Evolutionary conservation across 2,113 vertebrate species (phyloP).

Genomic region (Odontophorus gujanensis): DNA sequence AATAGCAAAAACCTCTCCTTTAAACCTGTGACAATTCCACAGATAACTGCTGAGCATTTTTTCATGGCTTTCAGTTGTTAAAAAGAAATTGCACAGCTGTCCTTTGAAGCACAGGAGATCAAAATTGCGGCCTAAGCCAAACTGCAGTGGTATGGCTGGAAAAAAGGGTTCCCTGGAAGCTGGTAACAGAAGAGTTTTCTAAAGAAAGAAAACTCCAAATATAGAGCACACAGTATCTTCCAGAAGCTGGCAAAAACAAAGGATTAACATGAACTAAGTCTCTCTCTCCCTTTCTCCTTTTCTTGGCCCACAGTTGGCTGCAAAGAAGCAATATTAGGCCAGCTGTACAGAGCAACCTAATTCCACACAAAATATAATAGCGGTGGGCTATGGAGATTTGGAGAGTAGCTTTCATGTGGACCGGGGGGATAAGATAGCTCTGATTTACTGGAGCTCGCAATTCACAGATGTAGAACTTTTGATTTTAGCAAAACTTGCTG

Average conservation of each 20-base stretch:
- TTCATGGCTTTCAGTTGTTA: background rate
- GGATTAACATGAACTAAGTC: conserved; percentile 10
- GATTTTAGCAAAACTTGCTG: background rate
- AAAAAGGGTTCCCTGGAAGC: background rate
- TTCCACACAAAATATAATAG: background rate
- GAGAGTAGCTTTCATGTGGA: background rate
- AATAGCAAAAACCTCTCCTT: background rate
- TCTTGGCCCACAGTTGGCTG: background rate
- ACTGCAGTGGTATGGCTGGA: background rate
- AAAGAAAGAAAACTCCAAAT: background rate
- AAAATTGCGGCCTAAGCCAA: background rate
- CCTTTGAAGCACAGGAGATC: background rate
- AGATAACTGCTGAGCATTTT: background rate
- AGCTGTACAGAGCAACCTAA: background rate
- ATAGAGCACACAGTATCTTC: background rate
- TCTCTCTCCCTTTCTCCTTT: background rate
- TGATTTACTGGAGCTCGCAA: background rate
- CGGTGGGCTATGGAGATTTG: background rate
- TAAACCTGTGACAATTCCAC: background rate
- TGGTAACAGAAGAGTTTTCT: background rate
- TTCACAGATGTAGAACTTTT: background rate
- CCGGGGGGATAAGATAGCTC: background rate
- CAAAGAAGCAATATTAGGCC: background rate
- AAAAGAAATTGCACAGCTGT: background rate
- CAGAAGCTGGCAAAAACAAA: conserved; percentile 16